A percentile compares a stretch with the other conserved stretches of the same genome.
These are phyloP conservation scores for Periophthalmus modestus DNA, from an alignment of 2,113 vertebrate genomes.

Conservation along the genomic window DNA sequence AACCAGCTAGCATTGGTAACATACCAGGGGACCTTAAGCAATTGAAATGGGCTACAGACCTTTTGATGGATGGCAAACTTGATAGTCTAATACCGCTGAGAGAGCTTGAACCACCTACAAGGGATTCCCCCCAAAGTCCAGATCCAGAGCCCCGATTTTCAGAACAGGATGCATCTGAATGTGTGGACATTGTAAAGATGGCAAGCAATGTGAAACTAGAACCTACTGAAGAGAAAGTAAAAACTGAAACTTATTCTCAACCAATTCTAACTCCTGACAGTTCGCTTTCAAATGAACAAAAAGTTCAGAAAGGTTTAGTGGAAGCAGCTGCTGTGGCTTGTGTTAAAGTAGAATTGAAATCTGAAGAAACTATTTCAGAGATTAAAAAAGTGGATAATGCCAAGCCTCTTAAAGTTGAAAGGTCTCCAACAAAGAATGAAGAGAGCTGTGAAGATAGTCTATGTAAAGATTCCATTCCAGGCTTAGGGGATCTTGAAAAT, in stretches of 20 bases:
- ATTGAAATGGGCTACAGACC: slow-evolving; percentile 24
- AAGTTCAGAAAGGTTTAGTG: neutral
- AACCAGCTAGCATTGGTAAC: slow-evolving; percentile 9
- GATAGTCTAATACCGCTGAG: slow-evolving; percentile 63
- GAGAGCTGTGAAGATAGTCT: neutral
- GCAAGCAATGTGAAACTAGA: slow-evolving; percentile 24
- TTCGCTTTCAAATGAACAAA: neutral
- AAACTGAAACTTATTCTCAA: slow-evolving; percentile 30
- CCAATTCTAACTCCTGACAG: slow-evolving; percentile 11
- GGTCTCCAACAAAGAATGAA: neutral
- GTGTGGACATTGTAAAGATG: slow-evolving; percentile 15
- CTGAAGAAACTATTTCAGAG: slow-evolving; percentile 7
- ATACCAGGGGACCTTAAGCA: slow-evolving; percentile 9
- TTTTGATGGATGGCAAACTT: slow-evolving; percentile 41
- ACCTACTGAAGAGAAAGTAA: neutral
- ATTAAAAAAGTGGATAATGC: neutral
- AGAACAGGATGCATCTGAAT: slow-evolving; percentile 34
- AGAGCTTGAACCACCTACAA: slow-evolving; percentile 65
- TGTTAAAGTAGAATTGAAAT: slow-evolving; percentile 4
- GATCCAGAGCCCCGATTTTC: slow-evolving; percentile 70
- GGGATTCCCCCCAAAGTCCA: slow-evolving; percentile 73
- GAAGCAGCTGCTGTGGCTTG: neutral
- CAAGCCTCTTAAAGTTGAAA: neutral
- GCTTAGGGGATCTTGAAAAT: neutral
- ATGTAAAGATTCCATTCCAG: slow-evolving; percentile 1